A percentile compares a stretch with the other conserved stretches of the same genome.
Evolutionary conservation across 2,888 invertebrate species (phyloP).

Genomic region (Arge pagana): DNA sequence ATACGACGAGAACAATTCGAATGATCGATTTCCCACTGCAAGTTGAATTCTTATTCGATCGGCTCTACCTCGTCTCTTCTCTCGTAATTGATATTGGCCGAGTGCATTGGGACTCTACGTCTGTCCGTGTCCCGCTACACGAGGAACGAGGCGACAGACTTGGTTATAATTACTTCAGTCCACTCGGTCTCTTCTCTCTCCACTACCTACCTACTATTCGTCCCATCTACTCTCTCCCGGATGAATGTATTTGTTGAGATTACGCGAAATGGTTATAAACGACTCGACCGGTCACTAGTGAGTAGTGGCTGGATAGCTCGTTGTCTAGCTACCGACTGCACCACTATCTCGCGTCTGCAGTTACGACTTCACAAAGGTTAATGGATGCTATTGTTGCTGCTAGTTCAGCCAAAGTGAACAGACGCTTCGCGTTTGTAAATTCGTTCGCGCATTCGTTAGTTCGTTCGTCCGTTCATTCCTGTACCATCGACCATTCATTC

Average conservation of each 20-base stretch:
- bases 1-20: too few relatives aligned
- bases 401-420: conserved; percentile 46
- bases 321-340: conserved; percentile 3
- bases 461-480: conserved; percentile 9
- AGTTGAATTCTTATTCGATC: too few relatives aligned
- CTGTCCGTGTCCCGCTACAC: too few relatives aligned
- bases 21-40: too few relatives aligned
- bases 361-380: conserved; percentile 58
- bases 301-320: background rate
- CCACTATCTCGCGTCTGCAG: conserved; percentile 56
- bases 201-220: conserved; percentile 36
- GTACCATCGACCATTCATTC: conserved; percentile 12
- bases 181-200: conserved; percentile 37
- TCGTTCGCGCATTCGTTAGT: conserved; percentile 13
- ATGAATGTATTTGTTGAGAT: conserved; percentile 56
- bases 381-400: conserved; percentile 55
- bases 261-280: conserved; percentile 56
- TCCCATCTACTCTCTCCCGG: too few relatives aligned
- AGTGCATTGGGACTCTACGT: too few relatives aligned
- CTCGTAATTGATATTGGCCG: too few relatives aligned
- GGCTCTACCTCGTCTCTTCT: too few relatives aligned
- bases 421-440: too few relatives aligned
- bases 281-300: conserved; percentile 31
- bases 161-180: conserved; percentile 19
- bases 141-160: conserved; percentile 12